A percentile compares a stretch with the other conserved stretches of the same genome.
These are phyloP conservation scores for Oncorhynchus gorbuscha DNA, from an alignment of 2,113 vertebrate genomes.

Conservation along the genomic window DNA sequence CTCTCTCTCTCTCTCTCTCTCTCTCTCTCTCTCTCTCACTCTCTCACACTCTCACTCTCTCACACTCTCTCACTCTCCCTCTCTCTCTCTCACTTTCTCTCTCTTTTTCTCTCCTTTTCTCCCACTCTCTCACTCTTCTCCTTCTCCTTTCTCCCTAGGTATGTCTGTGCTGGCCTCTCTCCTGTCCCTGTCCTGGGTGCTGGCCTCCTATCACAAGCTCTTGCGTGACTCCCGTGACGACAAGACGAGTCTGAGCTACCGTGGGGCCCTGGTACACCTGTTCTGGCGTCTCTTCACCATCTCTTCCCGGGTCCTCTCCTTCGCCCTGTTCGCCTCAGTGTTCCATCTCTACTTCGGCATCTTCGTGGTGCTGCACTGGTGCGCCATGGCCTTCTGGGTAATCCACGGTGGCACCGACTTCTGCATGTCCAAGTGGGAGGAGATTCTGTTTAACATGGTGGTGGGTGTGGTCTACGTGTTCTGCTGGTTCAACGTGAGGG, in stretches of 20 bases:
- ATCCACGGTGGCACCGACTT: constrained; percentile 99
- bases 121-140: background rate
- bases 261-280: constrained; percentile 93
- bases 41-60: background rate
- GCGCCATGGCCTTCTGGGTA: constrained; percentile 99
- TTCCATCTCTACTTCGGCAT: constrained; percentile 99
- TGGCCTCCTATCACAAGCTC: constrained; percentile 99
- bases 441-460: constrained; percentile 99
- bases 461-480: constrained; percentile 99
- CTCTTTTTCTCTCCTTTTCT: background rate
- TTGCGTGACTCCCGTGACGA: constrained; percentile 98
- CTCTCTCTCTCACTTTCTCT: too few species aligned
- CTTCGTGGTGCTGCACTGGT: constrained; percentile 99
- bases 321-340: constrained; percentile 99
- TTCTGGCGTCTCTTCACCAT: constrained; percentile 99
- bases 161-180: constrained; percentile 95
- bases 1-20: background rate
- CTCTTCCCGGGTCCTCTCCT: constrained; percentile 97
- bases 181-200: constrained; percentile 99
- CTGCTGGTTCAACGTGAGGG: constrained; percentile 99
- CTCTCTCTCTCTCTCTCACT: background rate
- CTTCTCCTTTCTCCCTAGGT: constrained; percentile 78
- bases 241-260: constrained; percentile 99
- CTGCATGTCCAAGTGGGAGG: constrained; percentile 99
- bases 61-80: background rate